phyloP scores from a whole-genome alignment of 2,113 vertebrate species.

The Eulemur rufifrons region DNA sequence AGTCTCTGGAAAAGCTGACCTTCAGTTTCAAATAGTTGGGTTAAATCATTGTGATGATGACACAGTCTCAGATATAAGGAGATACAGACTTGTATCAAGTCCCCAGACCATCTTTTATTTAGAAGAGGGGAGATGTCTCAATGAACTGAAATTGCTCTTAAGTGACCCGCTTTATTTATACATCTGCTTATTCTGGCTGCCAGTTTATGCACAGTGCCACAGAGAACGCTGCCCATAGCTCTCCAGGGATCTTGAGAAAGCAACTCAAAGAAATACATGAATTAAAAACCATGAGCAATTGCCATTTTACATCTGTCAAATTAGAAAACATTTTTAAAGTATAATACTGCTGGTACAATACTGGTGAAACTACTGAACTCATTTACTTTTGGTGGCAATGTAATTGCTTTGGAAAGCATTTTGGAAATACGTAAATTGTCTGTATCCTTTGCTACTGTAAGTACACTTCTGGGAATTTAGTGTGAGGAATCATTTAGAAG shows the following conservation, averaged over 20 bases:
- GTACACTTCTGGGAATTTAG: slow-evolving; percentile 12
- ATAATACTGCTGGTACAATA: neutral
- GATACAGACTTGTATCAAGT: slow-evolving; percentile 50
- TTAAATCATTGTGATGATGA: slow-evolving; percentile 64
- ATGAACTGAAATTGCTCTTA: slow-evolving; percentile 71
- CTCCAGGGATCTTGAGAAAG: neutral
- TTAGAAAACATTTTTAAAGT: slow-evolving; percentile 44
- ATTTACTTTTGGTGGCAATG: neutral
- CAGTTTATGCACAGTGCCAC: neutral
- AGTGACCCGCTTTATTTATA: slow-evolving; percentile 14
- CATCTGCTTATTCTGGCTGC: neutral
- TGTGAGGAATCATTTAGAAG: neutral
- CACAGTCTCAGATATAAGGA: slow-evolving; percentile 64
- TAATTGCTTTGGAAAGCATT: neutral
- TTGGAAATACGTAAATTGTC: neutral
- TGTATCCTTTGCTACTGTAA: neutral
- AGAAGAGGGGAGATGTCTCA: slow-evolving; percentile 72
- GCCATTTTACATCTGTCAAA: slow-evolving; percentile 44
- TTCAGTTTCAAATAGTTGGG: slow-evolving; percentile 58
- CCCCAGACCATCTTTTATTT: slow-evolving; percentile 73
- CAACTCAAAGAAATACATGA: neutral
- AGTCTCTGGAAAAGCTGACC: slow-evolving; percentile 60
- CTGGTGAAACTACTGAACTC: neutral
- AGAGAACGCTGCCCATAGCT: neutral
- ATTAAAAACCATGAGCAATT: slow-evolving; percentile 40